Conservation (phyloP, 2,888 invertebrate species). For the Limnephilus auricula region DNA sequence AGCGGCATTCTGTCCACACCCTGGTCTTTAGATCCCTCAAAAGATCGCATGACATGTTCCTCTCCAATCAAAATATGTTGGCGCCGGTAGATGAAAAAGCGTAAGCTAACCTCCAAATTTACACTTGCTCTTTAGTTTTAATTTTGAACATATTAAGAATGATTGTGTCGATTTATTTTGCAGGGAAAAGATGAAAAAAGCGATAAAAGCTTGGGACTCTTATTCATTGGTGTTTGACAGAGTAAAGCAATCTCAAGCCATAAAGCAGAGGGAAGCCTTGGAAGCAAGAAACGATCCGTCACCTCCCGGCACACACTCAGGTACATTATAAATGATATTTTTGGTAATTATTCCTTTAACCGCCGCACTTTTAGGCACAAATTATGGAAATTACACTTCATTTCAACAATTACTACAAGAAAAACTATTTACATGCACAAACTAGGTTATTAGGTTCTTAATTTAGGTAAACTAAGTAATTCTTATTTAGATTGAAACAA, state of each 20-base stretch:
- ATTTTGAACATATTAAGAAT: neutral
- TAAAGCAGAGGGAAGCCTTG: constrained; percentile 76
- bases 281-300: constrained; percentile 75
- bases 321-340: constrained; percentile 22
- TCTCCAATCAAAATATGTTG: constrained; percentile 91
- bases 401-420: no score
- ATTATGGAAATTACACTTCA: no score
- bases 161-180: constrained; percentile 65
- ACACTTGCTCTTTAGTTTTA: neutral
- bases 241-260: constrained; percentile 82
- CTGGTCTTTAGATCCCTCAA: constrained; percentile 97
- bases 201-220: constrained; percentile 89
- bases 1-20: constrained; percentile 97
- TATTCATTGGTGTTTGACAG: constrained; percentile 91
- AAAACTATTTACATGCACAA: no score
- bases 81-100: constrained; percentile 91
- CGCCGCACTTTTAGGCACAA: no score
- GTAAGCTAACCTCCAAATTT: constrained; percentile 77
- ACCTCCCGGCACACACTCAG: constrained; percentile 70
- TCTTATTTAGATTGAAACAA: no score
- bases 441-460: no score
- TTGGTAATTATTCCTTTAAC: no score
- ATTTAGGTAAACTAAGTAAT: no score
- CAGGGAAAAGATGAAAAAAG: constrained; percentile 85
- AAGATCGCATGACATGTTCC: constrained; percentile 97